Evolutionary conservation across 1,140 invertebrate species (phyloP).

Genomic region (Idris sp.): DNA sequence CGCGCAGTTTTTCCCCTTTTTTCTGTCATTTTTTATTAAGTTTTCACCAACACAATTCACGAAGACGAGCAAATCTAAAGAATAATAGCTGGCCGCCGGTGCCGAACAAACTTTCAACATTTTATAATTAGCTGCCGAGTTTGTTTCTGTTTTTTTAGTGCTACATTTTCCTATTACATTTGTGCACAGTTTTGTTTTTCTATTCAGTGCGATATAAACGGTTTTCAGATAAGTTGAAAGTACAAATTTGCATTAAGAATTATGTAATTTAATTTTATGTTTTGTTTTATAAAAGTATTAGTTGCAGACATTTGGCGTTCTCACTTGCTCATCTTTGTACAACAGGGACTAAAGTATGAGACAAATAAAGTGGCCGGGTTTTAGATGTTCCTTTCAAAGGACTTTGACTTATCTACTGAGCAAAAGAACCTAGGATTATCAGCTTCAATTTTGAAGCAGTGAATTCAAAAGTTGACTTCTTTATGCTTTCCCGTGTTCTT

Average conservation of each 20-base stretch:
- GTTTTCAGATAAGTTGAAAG: no score
- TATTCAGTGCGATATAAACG: no score
- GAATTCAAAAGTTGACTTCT: constrained; percentile 49
- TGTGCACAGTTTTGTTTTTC: no score
- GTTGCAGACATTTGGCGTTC: constrained; percentile 21
- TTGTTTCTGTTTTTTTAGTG: constrained; percentile 37
- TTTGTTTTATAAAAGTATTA: constrained; percentile 17
- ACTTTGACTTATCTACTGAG: constrained; percentile 44
- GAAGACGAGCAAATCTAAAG: constrained; percentile 53
- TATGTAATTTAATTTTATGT: no score
- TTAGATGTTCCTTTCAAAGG: constrained; percentile 44
- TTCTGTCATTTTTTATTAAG: constrained; percentile 62
- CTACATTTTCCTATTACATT: no score
- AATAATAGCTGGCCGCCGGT: constrained; percentile 64
- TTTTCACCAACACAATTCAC: constrained; percentile 62
- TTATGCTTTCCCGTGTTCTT: constrained; percentile 54
- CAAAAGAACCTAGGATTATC: constrained; percentile 38
- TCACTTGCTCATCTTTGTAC: constrained; percentile 28
- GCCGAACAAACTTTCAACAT: constrained; percentile 44
- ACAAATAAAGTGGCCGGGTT: constrained; percentile 49
- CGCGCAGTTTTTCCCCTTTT: constrained; percentile 28
- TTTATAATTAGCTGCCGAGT: constrained; percentile 61
- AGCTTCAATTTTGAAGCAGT: constrained; percentile 52
- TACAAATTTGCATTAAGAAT: no score
- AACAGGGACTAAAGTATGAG: constrained; percentile 45